These are phyloP conservation scores for Theonella swinhoei DNA, from an alignment of 37 sponge, comb jelly and placozoan genomes.

Conservation along the genomic window DNA sequence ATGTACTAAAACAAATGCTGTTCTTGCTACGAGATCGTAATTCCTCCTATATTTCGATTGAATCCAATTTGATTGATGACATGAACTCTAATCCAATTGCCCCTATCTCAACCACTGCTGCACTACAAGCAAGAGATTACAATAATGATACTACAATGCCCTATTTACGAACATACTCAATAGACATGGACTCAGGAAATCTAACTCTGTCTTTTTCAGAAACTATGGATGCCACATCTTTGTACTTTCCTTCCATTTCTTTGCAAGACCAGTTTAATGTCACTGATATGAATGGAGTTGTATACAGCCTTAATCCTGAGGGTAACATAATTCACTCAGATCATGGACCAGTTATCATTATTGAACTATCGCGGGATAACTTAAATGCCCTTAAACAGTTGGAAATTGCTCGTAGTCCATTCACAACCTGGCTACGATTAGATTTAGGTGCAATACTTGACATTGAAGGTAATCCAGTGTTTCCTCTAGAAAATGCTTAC, in stretches of 20 bases:
- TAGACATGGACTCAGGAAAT: constrained; percentile 79
- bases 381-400: constrained; percentile 80
- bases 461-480: constrained; percentile 52
- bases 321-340: constrained; percentile 39
- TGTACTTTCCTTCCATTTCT: constrained; percentile 41
- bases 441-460: constrained; percentile 39
- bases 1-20: constrained; percentile 64
- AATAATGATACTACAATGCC: constrained; percentile 66
- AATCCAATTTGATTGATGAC: constrained; percentile 62
- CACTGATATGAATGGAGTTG: constrained; percentile 21
- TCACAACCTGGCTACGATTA: constrained; percentile 58
- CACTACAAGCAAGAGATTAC: constrained; percentile 39
- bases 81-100: constrained; percentile 81
- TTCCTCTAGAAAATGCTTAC: constrained; percentile 54
- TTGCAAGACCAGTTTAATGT: constrained; percentile 70
- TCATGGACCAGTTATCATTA: constrained; percentile 58
- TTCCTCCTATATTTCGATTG: constrained; percentile 71
- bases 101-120: constrained; percentile 18
- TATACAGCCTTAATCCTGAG: constrained; percentile 39
- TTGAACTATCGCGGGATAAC: constrained; percentile 59
- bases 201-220: constrained; percentile 82
- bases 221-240: constrained; percentile 73
- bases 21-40: constrained; percentile 45
- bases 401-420: constrained; percentile 48
- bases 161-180: constrained; percentile 38